Evolutionary conservation across 2,797 vertebrate species (phyloP), one percentile per base, ranked within the genome.

Genomic region (Cirrhinus molitorella): DNA sequence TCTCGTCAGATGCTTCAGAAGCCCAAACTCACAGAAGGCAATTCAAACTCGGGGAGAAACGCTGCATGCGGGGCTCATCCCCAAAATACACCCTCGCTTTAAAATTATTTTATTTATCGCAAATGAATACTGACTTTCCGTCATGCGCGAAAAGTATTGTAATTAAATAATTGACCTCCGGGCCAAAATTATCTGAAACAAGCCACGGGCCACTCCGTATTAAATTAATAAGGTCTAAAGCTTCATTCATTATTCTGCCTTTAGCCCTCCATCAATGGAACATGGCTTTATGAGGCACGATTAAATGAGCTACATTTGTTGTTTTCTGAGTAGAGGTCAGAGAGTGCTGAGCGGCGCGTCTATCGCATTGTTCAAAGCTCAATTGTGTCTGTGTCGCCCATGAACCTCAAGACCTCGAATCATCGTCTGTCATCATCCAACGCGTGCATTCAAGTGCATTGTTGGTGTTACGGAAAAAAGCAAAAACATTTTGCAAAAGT

Each of bases 301-400:
- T 77, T 72, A 80, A 78, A 51, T 77, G 84, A 81, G 85, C 85
- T 87, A 91, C 90, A 86, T 87, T 40, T 75, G 72, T 85, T 86
- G 81, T 89, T 86, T 87, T 81, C 87, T 40, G 90, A 88, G 92
- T 83, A 90, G 81, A 91, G 93, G 94, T 95, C 94, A 93, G 93
- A 93, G 92, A 92, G 89, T 90, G 89, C 87, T 89, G 91, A 92
- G 91, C 87, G 89, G 90, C 81, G 89, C 91, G 92, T 93, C 93
- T 91, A 85, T 84, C 80, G 90, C 93, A 93, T 94, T 95, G 93
- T 94, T 93, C 88, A 71, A 59, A 86, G 87, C 89, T 92, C 92
- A 94, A 93, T 95, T 90, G 93, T 93, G 89, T 92, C 79, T 81
- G 57, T 86, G 90, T 91, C 89, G 90, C 89, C 90, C 89, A 89